Evolutionary conservation across 2,113 vertebrate species (phyloP), one percentile per base, ranked within the genome.

Genomic region (Sporophila hypoxantha): DNA sequence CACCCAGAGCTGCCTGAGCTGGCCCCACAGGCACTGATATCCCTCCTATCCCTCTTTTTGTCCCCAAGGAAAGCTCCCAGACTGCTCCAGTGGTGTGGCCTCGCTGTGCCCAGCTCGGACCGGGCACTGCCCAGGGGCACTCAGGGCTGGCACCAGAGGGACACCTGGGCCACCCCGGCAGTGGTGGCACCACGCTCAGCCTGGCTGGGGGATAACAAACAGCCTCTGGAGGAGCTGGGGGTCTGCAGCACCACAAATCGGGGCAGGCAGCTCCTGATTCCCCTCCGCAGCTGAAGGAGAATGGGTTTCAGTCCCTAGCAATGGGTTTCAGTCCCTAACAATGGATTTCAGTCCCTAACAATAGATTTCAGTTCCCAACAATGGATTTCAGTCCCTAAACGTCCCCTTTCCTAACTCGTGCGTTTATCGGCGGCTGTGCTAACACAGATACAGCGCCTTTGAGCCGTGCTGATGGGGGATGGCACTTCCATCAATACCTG

Each of bases 71-170:
- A 23, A 64, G 12, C 32, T 46, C 73, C 13, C 14, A 8, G 4
- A 4, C 26, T 55, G 36, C 39, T 65, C 21, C 5, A 1, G 2
- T 4, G 9, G 7, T 3, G 42, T 3, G 59, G 36, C 32, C 76
- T 50, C 1, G 0, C 15, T 7, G 17, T 3, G 50, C 19, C 36
- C 34, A 5, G 5, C 42, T 4, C 4, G 34, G 60, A 19, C 0
- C 4, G 3, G 42, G 73, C 23, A 59, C 16, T 59, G 69, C 22
- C 17, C 44, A 7, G 65, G 41, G 46, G 49, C 74, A 12, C 32
- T 50, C 32, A 2, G 23, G 4, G 2, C 27, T 30, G 83, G 77
- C 3, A 1, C 41, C 71, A 12, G 14, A 0, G 9, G 26, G 49
- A 16, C 5, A 5, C 56, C 37, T 4, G 52, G 21, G 32, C 56